Base-by-base conservation (phyloP, 1,140 invertebrate species). In the Nephotettix cincticeps region DNA sequence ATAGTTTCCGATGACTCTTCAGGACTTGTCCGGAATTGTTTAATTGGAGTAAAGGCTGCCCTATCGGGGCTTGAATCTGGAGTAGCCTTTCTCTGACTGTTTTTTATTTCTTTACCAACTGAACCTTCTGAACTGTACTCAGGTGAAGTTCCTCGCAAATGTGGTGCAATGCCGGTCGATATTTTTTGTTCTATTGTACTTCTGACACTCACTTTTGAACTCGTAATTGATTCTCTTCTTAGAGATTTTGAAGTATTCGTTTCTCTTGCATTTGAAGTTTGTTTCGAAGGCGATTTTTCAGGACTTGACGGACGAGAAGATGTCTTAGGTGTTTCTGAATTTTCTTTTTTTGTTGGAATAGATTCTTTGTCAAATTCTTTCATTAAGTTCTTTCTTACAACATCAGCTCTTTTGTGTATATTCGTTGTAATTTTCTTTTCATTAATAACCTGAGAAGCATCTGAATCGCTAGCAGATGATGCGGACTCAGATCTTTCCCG, bases 51-150 rank as follows among this genome's bases (percentile, higher is more conserved):
- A 47, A 79, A 79, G 2, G 75, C 74, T 64, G 71, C 76, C 72
- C 78, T 71, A 69, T 78, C 76, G 14, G 77, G 76, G 43, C 77
- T 79, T 13, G 75, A 76, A 19, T 75, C 73, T 23, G 74, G 70
- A 21, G 25, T 70, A 19, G 21, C 61, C 30, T 68, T 71, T 45
- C 32, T 54, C 23, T 69, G 51, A 17, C 40, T 32, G 45, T 51
- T 23, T 32, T 70, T 73, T 1, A 77, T 43, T 74, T 80, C 78
- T 56, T 73, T 76, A 6, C 68, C 74, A 1, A 80, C 69, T 25
- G 79, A 80, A 2, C 78, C 79, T 70, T 79, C 78, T 11, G 78
- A 79, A 58, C 76, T 78, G 69, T 80, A 79, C 51, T 78, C 78
- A 30, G 78, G 78, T 27, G 78, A 77, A 45, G 77, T 77, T 63